Evolutionary conservation across 92 coral and sea anemone genomes (phyloP), one percentile per base, ranked within the genome.

Genomic region (Anthopleura xanthogrammica): DNA sequence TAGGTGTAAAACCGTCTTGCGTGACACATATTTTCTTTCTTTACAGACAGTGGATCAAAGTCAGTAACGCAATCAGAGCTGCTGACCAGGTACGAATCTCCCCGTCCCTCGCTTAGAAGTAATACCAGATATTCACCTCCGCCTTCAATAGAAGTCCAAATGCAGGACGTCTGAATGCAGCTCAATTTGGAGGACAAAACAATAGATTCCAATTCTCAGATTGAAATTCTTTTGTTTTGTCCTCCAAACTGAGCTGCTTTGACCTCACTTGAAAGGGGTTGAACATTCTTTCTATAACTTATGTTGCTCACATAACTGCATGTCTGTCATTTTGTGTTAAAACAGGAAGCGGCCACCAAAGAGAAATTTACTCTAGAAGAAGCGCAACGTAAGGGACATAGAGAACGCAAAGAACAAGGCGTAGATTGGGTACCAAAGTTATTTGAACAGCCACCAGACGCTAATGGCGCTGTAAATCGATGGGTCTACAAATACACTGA

Each of bases 311-410:
- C 36, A 29, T 29, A 29, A 29, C 36, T n/a, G n/a, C n/a, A 43
- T 43, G 7, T 43, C 50, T 43, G 17, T 20, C 5, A 75, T 20
- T 43, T 43, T 22, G 5, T 46, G 56, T n/a, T 3, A 3, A 22
- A 5, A 71, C 76, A 95, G 98, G 95, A 90, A 57, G 90, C 85
- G 42, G 99, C 99, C 19, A 97, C 99, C 20, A 89, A 83, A 50
- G 99, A 97, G 87, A 97, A 97, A 83, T 94, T 92, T 66, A 73
- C 76, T 1, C 92, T 97, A 42, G 99, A 97, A 70, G 99, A 97
- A 79, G 99, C 95, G 0, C 99, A 97, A 82, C 90, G 99, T 17
- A 93, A 93, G 74, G 99, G 98, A 12, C 99, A 97, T 87, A 87
- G 98, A 36, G 99, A 97, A 52, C 90, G 98, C 57, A 97, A 93